Conservation (phyloP, 2,797 vertebrate genomes). For the Sebastes flavidus region DNA sequence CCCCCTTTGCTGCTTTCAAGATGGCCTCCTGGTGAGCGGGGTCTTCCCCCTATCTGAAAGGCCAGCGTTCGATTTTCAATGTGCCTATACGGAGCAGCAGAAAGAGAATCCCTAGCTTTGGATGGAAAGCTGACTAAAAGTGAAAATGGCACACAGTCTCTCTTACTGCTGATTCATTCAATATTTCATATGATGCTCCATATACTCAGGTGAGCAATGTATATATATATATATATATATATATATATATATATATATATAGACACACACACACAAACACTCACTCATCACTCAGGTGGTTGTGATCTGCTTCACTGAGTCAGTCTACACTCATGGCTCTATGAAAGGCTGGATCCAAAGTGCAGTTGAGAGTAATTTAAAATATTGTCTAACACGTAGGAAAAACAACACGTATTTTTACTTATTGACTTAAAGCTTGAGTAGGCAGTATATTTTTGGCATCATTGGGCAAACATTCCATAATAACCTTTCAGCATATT, state of each 20-base stretch:
- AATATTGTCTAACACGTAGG: too few relatives aligned
- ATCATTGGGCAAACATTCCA: too few relatives aligned
- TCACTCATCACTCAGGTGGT: neutral
- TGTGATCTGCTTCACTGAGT: neutral
- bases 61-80: neutral
- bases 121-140: neutral
- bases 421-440: too few relatives aligned
- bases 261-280: neutral
- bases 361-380: neutral
- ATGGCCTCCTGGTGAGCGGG: neutral
- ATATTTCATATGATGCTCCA: neutral
- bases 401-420: too few relatives aligned
- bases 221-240: neutral
- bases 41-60: neutral
- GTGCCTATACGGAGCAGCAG: neutral
- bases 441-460: too few relatives aligned
- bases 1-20: conserved; percentile 4
- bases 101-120: neutral
- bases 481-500: too few relatives aligned
- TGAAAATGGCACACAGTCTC: neutral
- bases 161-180: neutral
- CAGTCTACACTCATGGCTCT: neutral
- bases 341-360: neutral
- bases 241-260: neutral
- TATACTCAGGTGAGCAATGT: neutral